Percentiles rank a stretch among this genome's conserved stretches.
Evolutionary conservation across 2,888 invertebrate species (phyloP).

Genomic region (Ichneumoninae sp.): DNA sequence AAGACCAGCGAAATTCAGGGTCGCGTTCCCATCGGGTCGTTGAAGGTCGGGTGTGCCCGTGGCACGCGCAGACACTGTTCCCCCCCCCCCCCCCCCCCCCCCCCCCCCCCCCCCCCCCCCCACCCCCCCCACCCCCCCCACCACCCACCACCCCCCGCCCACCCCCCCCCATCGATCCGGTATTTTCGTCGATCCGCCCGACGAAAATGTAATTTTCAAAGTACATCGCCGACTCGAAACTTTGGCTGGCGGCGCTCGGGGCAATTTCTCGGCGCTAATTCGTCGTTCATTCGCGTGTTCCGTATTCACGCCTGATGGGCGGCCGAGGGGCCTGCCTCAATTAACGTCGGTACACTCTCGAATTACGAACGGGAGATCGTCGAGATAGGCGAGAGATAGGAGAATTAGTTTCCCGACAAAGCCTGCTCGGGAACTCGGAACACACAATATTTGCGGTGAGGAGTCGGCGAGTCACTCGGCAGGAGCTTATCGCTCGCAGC

Average conservation of each 20-base stretch:
- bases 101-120: slow-evolving; percentile 15
- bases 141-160: slow-evolving; percentile 6
- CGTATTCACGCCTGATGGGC: not conserved
- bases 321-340: not conserved
- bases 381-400: not conserved
- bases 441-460: not conserved
- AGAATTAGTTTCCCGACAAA: not conserved
- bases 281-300: not conserved
- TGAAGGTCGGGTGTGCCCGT: slow-evolving; percentile 54
- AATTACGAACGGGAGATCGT: not conserved
- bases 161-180: slow-evolving; percentile 20
- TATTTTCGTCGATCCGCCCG: slow-evolving; percentile 27
- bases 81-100: slow-evolving; percentile 21
- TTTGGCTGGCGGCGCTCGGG: not conserved
- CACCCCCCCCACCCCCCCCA: too few relatives aligned
- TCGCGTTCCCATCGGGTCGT: slow-evolving; percentile 54
- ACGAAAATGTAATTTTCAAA: slow-evolving; percentile 49
- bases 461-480: not conserved
- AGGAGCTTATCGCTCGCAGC: slow-evolving; percentile 17
- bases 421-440: not conserved
- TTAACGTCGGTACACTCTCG: slow-evolving; percentile 3
- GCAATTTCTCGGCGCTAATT: slow-evolving; percentile 5
- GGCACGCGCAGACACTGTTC: slow-evolving; percentile 48
- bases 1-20: slow-evolving; percentile 56
- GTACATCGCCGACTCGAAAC: not conserved